Base-by-base conservation (phyloP, 2,113 vertebrate species). In the Oryzias curvinotus region DNA sequence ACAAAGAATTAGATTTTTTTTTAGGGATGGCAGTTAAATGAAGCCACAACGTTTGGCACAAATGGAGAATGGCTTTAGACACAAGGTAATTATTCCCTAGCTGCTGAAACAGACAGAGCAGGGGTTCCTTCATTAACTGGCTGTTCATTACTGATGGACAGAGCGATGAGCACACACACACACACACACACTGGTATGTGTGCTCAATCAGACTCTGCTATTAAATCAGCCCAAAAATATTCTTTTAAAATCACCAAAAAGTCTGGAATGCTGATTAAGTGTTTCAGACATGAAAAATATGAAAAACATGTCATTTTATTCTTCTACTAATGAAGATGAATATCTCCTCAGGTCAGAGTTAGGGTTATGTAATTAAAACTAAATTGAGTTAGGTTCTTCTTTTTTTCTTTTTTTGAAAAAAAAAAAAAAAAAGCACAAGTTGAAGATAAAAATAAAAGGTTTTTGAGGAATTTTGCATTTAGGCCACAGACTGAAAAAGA, bases 71-170 rank as follows among this genome's bases (percentile, higher is more conserved):
- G 77, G 72, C 72, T 87, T 85, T 83, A 88, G 83, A 85, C 71
- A 73, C 78, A 69, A 75, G 80, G 83, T 87, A 83, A 88, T 89
- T 87, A 88, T 88, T 86, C 88, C 73, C 76, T 69, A 68, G 81
- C 80, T 83, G 85, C 57, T 82, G 72, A 68, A 85, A 83, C 81
- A 75, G 78, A 87, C 80, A 73, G 69, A 86, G 80, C 73, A 78
- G 74, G 71, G 63, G 68, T 69, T 73, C 76, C 78, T 85, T 85
- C 76, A 88, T 87, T 85, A 87, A 87, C 78, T 82, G 80, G 76
- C 70, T 84, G 71, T 88, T 87, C 83, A 89, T 88, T 89, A 85
- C 83, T 80, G 83, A 82, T 80, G 78, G 82, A 81, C 75, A 65
- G 77, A 70, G 76, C 51, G 67, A 83, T 48, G 60, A 45, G 56